Percentiles rank a stretch among this genome's conserved stretches.
Conservation (phyloP, 2,888 invertebrate species). For the Muscina levida region DNA sequence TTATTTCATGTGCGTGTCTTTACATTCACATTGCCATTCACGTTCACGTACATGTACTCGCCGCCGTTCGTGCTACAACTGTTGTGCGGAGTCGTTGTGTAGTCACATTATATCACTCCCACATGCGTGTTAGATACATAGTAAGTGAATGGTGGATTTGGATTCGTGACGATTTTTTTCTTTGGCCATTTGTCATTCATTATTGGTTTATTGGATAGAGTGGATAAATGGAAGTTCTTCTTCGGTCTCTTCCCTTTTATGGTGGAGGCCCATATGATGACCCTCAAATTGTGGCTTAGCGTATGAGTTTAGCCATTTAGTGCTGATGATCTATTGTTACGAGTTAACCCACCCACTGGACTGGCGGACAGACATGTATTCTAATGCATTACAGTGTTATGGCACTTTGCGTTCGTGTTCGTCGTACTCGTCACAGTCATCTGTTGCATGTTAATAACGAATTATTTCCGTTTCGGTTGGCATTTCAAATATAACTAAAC, state of each 20-base stretch:
- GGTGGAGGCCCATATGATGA: too few species aligned
- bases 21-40: conserved; percentile 22
- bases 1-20: conserved; percentile 67
- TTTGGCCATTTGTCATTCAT: conserved; percentile 35
- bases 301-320: background rate
- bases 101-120: conserved; percentile 6
- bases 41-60: conserved; percentile 1
- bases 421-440: conserved; percentile 49
- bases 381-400: background rate
- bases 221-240: background rate
- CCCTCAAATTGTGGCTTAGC: background rate
- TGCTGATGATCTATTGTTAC: conserved; percentile 24
- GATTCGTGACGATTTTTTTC: conserved; percentile 4
- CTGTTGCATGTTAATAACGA: conserved; percentile 68
- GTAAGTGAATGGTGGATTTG: background rate
- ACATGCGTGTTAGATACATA: background rate
- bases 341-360: background rate
- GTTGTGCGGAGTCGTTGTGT: background rate
- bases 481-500: background rate
- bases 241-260: too few species aligned
- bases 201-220: background rate
- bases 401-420: conserved; percentile 12
- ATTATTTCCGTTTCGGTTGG: conserved; percentile 64
- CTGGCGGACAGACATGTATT: background rate
- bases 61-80: too few species aligned